Evolutionary conservation across 2,888 invertebrate genomes (phyloP), one percentile per base, ranked within the genome.

Genomic region (Cheiracanthium punctorium): DNA sequence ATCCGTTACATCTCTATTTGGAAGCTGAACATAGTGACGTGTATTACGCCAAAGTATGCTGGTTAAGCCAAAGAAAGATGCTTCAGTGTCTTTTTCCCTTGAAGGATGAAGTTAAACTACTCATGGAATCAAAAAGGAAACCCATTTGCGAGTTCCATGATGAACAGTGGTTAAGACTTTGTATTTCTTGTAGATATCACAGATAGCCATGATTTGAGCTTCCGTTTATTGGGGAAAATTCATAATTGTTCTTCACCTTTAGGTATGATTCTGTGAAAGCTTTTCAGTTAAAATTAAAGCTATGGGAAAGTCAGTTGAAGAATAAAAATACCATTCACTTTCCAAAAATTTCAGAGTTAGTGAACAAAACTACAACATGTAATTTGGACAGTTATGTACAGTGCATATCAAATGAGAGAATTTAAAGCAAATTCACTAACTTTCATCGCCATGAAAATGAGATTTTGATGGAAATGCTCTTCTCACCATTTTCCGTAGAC

Each of bases 171-270:
- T 58, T 58, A 58, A 58, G 58, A 58, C 7, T 8, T 14, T 32
- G 20, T 32, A 72, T 33, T 72, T 73, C 64, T 28, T 58, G 58
- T 58, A 4, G 58, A 58, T 24, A 58, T 58, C 12, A 58, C 14
- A 8, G 58, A 14, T 58, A 5, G 12, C 7, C 4, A 58, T 58
- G 14, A 58, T 20, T 24, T 58, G 58, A 58, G 12, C 24, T 24
- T 8, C 58, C 58, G 58, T 14, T 58, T 58, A 58, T 14, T 58
- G n/a, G 10, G 37, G 10, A 37, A n/a, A n/a, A n/a, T n/a, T n/a
- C n/a, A n/a, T n/a, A n/a, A n/a, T n/a, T n/a, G n/a, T n/a, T n/a
- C n/a, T n/a, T n/a, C n/a, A n/a, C n/a, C n/a, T n/a, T n/a, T n/a
- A n/a, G n/a, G n/a, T n/a, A n/a, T n/a, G n/a, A n/a, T n/a, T n/a